A percentile compares a stretch with the other conserved stretches of the same genome.
These are phyloP conservation scores for Cephus pygmeus DNA, from an alignment of 2,888 invertebrate species.

Conservation along the genomic window DNA sequence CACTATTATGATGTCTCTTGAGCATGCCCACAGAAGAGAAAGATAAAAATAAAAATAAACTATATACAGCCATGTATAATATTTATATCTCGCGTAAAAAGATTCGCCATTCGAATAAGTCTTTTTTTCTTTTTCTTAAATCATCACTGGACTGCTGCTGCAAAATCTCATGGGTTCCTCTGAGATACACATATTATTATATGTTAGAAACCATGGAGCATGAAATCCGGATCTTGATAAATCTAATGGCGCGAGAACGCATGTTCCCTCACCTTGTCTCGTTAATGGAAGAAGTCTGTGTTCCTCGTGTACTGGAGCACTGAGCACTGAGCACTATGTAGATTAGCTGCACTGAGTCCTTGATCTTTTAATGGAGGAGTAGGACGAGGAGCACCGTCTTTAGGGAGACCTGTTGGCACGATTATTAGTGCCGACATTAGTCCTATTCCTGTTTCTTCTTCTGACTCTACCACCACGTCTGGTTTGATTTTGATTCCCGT, in stretches of 20 bases:
- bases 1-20: neutral
- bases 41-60: neutral
- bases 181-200: neutral
- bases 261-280: neutral
- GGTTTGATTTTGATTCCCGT: conserved; percentile 33
- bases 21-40: neutral
- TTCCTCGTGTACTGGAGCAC: neutral
- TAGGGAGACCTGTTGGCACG: conserved; percentile 44
- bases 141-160: neutral
- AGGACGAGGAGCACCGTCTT: neutral
- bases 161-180: neutral
- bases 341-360: neutral
- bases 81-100: neutral
- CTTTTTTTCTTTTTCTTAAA: neutral
- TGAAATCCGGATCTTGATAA: neutral
- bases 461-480: conserved; percentile 49
- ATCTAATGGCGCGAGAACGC: neutral
- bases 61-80: neutral
- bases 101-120: neutral
- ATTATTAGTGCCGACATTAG: conserved; percentile 46
- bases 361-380: neutral
- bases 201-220: neutral
- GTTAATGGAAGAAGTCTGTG: neutral
- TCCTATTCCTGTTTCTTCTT: conserved; percentile 54
- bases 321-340: neutral